A percentile compares a stretch with the other conserved stretches of the same genome.
These are phyloP conservation scores for Dinoponera quadriceps DNA, from an alignment of 1,140 invertebrate species.

Conservation along the genomic window DNA sequence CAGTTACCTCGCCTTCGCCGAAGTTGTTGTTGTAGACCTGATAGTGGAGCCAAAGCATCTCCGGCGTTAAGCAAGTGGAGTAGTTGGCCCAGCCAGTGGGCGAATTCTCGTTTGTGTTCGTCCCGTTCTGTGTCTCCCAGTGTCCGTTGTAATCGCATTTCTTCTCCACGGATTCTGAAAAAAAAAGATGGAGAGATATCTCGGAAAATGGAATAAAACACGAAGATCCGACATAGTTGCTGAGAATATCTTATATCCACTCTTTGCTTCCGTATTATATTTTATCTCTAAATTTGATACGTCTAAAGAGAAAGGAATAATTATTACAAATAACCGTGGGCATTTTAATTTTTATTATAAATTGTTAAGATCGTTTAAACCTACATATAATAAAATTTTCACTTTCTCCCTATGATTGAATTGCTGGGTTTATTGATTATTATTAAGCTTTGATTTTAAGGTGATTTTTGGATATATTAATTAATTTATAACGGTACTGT, in stretches of 20 bases:
- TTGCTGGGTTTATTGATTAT: no score
- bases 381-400: no score
- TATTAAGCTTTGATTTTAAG: no score
- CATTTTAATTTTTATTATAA: no score
- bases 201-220: background rate
- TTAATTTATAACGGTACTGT: no score
- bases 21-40: constrained; percentile 87
- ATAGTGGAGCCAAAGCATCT: constrained; percentile 88
- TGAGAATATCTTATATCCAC: background rate
- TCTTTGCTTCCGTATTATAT: no score
- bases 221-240: background rate
- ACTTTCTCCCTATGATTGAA: no score
- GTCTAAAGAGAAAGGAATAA: no score
- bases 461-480: no score
- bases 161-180: constrained; percentile 90
- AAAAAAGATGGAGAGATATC: constrained; percentile 2
- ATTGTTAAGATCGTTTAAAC: no score
- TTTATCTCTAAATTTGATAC: no score
- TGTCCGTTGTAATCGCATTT: constrained; percentile 90
- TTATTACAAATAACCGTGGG: no score
- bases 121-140: constrained; percentile 89
- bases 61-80: constrained; percentile 92
- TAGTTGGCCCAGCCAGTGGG: constrained; percentile 94
- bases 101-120: constrained; percentile 73
- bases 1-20: constrained; percentile 82